Conservation (phyloP, 2,797 vertebrate genomes). For the Dromococcyx pavoninus region DNA sequence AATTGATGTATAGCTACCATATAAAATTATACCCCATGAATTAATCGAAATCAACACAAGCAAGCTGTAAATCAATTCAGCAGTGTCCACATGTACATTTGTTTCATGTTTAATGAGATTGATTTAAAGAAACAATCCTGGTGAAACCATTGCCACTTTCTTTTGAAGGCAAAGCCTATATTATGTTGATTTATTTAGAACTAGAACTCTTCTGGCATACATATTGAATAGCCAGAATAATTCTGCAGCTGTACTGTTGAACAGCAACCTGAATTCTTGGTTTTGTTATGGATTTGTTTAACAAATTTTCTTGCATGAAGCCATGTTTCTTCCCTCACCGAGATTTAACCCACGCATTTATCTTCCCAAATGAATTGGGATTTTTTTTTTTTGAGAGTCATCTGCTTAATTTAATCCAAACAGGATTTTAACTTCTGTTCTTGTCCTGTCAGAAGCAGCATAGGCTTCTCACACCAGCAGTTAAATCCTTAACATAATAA, state of each 20-base stretch:
- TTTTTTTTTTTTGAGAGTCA: neutral
- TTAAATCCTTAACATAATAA: neutral
- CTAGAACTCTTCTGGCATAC: neutral
- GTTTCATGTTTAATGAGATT: neutral
- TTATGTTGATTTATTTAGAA: neutral
- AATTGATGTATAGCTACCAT: neutral
- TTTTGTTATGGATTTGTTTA: neutral
- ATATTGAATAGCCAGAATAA: neutral
- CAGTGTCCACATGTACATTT: neutral
- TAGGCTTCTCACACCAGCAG: neutral
- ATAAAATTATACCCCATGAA: neutral
- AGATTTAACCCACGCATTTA: neutral
- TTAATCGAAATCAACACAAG: neutral
- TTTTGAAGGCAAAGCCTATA: neutral
- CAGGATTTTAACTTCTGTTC: neutral
- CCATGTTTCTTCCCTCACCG: neutral
- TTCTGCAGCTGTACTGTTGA: slow-evolving; percentile 1
- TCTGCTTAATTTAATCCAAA: neutral
- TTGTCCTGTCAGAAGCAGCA: neutral
- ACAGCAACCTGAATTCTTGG: neutral
- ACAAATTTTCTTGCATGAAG: neutral
- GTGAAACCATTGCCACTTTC: neutral
- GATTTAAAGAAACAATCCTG: neutral
- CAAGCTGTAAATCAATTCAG: neutral
- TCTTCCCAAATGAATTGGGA: neutral